These are phyloP conservation scores for Heteractis magnifica DNA, from an alignment of 92 coral and sea anemone genomes.

Conservation along the genomic window DNA sequence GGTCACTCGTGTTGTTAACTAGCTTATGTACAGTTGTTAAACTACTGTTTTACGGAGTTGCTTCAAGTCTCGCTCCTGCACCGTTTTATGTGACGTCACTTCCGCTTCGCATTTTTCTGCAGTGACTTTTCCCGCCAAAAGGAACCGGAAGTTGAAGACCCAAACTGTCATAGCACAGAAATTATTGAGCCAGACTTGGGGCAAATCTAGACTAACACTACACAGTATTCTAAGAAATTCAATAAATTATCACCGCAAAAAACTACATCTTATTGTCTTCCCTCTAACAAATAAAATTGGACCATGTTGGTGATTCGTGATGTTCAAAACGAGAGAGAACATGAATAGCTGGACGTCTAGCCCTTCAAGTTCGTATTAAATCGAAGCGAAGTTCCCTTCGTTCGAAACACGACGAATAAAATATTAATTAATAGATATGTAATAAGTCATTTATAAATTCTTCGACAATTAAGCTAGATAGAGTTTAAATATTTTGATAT, in stretches of 20 bases:
- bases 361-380: neutral
- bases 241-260: neutral
- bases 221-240: neutral
- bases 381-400: neutral
- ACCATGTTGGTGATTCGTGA: neutral
- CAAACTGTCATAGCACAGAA: neutral
- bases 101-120: neutral
- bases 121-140: neutral
- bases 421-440: neutral
- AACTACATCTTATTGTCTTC: neutral
- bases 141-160: neutral
- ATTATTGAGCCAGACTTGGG: neutral
- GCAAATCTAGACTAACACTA: neutral
- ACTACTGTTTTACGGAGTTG: neutral
- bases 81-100: neutral
- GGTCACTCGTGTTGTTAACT: neutral
- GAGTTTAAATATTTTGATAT: slow-evolving; percentile 4
- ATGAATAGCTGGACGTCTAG: neutral
- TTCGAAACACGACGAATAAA: neutral
- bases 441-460: neutral
- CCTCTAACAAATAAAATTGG: slow-evolving; percentile 2
- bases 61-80: neutral
- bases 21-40: neutral
- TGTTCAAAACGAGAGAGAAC: neutral
- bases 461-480: slow-evolving; percentile 6